Conservation (phyloP, 2,113 vertebrate species). For the Myrmophylax atrothorax region DNA sequence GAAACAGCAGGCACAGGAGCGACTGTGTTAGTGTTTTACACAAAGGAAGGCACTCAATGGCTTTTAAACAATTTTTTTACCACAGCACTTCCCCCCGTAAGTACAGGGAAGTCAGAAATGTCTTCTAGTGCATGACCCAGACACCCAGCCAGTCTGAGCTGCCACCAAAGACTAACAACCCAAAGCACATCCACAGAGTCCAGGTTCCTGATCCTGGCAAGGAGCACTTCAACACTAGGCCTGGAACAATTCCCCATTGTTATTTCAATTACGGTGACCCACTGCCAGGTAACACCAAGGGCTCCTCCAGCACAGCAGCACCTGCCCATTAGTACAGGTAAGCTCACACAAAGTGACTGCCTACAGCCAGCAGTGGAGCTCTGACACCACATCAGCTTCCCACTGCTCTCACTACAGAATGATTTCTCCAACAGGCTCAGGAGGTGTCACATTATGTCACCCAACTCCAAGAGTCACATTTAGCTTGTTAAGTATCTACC, state of each 20-base stretch:
- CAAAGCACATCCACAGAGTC: neutral
- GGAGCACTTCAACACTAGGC: neutral
- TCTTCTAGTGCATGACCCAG: neutral
- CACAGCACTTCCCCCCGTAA: neutral
- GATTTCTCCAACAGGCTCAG: neutral
- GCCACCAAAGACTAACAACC: neutral
- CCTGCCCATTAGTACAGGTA: neutral
- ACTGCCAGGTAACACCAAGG: neutral
- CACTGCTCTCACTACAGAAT: neutral
- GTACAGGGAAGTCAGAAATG: neutral
- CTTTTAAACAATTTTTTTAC: neutral
- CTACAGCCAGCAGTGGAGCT: neutral
- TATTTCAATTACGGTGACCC: fast-evolving
- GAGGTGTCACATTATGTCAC: neutral
- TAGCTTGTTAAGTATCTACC: neutral
- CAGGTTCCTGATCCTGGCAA: neutral
- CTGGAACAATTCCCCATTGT: neutral
- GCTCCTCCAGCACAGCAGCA: neutral
- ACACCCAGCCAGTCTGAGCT: neutral
- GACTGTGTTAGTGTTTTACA: fast-evolving
- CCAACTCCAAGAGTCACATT: neutral
- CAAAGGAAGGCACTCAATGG: neutral
- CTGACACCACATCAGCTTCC: neutral
- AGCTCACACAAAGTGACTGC: neutral
- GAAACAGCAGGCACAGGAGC: fast-evolving